phyloP scores from a whole-genome alignment of 2,113 vertebrate species.

The Electrona antarctica region DNA sequence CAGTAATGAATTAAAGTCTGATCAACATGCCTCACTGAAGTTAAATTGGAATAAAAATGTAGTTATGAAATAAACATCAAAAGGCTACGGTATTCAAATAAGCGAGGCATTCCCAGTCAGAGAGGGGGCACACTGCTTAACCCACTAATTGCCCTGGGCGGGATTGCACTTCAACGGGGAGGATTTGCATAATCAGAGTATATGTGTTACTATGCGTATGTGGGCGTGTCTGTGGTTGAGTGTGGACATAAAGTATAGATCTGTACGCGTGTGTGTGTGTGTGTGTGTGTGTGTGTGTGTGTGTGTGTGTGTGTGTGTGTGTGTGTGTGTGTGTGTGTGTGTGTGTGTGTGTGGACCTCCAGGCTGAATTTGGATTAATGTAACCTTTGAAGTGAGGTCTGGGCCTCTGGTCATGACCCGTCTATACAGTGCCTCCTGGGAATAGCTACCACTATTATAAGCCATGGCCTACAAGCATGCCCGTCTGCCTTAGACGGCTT shows the following conservation, averaged over 20 bases:
- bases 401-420: conserved; percentile 22
- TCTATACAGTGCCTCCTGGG: neutral
- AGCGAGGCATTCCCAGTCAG: conserved; percentile 27
- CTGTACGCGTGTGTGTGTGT: conserved; percentile 1
- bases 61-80: conserved; percentile 48
- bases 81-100: conserved; percentile 50
- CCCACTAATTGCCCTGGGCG: conserved; percentile 50
- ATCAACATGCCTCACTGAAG: conserved; percentile 24
- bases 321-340: conserved; percentile 3
- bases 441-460: conserved; percentile 14
- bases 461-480: neutral
- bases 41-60: conserved; percentile 33
- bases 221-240: neutral
- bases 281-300: conserved; percentile 9
- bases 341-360: conserved; percentile 16
- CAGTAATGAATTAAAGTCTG: conserved; percentile 29
- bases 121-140: conserved; percentile 31
- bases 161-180: conserved; percentile 41
- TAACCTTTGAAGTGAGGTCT: conserved; percentile 25
- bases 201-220: neutral
- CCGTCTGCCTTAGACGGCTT: neutral
- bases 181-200: conserved; percentile 59
- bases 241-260: neutral
- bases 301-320: neutral
- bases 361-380: conserved; percentile 36